These are phyloP conservation scores for Zosterops pallidus DNA, from an alignment of 2,113 vertebrate genomes.

Conservation along the genomic window DNA sequence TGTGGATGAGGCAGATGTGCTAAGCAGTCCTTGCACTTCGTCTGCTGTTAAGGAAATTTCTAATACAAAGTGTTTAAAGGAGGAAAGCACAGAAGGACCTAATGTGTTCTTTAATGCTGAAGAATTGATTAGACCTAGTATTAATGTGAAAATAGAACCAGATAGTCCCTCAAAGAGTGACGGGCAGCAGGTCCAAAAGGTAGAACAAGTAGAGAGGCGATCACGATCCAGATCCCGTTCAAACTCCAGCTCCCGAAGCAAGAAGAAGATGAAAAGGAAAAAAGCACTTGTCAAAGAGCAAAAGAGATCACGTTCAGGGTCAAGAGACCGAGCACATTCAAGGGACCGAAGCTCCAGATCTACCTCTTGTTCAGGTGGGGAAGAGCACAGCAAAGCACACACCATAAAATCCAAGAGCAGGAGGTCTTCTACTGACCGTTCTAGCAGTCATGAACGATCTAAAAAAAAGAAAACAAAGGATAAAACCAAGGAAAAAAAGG, in stretches of 20 bases:
- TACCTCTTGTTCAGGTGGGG: slow-evolving; percentile 56
- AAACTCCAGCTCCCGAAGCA: slow-evolving; percentile 63
- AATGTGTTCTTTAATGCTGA: slow-evolving; percentile 62
- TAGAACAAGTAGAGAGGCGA: slow-evolving; percentile 33
- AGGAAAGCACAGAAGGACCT: slow-evolving; percentile 31
- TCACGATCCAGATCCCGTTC: slow-evolving; percentile 71
- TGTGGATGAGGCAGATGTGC: not conserved
- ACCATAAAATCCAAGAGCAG: slow-evolving; percentile 53
- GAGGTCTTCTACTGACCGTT: slow-evolving; percentile 72
- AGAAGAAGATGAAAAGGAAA: slow-evolving; percentile 70
- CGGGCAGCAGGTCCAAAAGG: slow-evolving; percentile 20
- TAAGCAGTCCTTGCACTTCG: slow-evolving; percentile 2
- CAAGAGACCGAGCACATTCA: slow-evolving; percentile 58
- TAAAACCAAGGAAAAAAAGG: slow-evolving; percentile 67
- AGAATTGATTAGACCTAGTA: slow-evolving; percentile 38
- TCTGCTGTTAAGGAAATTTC: slow-evolving; percentile 42
- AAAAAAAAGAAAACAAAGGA: slow-evolving; percentile 67
- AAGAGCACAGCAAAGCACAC: slow-evolving; percentile 54
- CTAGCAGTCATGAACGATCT: slow-evolving; percentile 74
- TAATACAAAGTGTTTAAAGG: slow-evolving; percentile 19
- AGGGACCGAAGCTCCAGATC: slow-evolving; percentile 70
- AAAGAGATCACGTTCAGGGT: slow-evolving; percentile 38
- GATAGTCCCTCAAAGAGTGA: slow-evolving; percentile 13
- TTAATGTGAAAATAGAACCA: slow-evolving; percentile 62
- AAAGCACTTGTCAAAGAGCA: slow-evolving; percentile 55